Base-by-base conservation (phyloP, 2,797 vertebrate genomes). In the Sphenopsis melanotis region DNA sequence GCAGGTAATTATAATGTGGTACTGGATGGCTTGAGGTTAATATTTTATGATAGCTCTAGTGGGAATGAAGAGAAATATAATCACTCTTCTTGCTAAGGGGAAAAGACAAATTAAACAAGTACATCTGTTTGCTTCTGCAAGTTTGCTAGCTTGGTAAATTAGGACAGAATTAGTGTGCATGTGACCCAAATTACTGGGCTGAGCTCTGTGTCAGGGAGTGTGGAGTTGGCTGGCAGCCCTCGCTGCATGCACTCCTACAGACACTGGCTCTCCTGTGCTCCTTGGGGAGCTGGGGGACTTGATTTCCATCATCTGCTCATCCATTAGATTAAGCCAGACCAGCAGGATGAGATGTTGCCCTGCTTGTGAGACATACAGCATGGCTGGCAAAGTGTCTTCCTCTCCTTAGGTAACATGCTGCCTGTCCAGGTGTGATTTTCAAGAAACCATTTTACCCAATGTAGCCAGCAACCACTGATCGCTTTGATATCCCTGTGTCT, bases 1-100 rank as follows among this genome's bases (percentile, higher is more conserved):
- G 91, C 96, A 97, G 91, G 94, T 94, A 97, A 97, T 97, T 96
- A 93, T 90, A 92, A 72, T 32, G 55, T 46, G 9, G 61, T 44
- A 61, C 91, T 91, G 87, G 84, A 93, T 89, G 83, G 74, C 50
- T 55, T 61, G 89, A 90, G 82, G 77, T 96, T 94, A 96, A 83
- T 96, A 61, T 39, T 94, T 97, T 96, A 94, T 90, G 79, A 94
- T 80, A 66, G 81, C 65, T 84, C 46, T 89, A 47, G 72, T 91
- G 89, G 77, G 93, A 95, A 84, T 39, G 59, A 96, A 92, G 47
- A 80, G 81, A 96, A 93, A 92, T 68, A 79, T 76, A 80, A 83
- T 82, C 72, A 55, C 34, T 52, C 64, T 34, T 85, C 69, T 80
- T 83, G 61, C 76, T 90, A 3, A 34, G 70, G 21, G 39, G 30